Conservation (phyloP, 2,888 invertebrate genomes). For the Tipula confusa region DNA sequence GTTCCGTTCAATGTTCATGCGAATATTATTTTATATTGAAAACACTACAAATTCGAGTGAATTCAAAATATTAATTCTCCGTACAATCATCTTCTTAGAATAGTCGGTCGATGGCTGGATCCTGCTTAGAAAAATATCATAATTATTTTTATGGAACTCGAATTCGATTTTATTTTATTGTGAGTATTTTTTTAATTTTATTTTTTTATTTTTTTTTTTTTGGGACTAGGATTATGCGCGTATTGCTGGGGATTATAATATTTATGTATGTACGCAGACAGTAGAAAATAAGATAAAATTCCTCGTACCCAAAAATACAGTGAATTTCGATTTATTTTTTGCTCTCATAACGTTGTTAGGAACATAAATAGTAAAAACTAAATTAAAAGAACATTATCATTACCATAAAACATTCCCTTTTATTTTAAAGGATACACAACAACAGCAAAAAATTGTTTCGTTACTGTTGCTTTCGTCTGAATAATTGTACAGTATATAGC, state of each 20-base stretch:
- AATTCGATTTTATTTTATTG: neutral
- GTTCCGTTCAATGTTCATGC: no score
- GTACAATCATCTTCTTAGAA: neutral
- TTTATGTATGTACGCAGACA: neutral
- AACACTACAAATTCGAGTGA: no score
- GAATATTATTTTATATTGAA: no score
- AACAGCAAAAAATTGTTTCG: neutral
- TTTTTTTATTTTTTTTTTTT: neutral
- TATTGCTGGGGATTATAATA: neutral
- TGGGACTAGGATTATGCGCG: neutral
- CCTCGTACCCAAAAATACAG: neutral
- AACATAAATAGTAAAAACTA: neutral
- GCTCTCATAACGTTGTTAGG: neutral
- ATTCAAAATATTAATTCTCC: neutral
- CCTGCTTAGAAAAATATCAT: no score
- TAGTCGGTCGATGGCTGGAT: neutral
- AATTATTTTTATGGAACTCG: neutral
- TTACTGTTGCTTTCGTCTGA: neutral
- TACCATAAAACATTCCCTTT: constrained; percentile 3
- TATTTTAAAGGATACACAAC: neutral
- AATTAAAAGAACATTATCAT: constrained; percentile 20
- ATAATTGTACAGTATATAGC: neutral
- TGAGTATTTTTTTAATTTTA: no score
- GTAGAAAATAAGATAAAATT: neutral
- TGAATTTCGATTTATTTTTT: neutral